Conservation (phyloP, 2,888 invertebrate genomes). For the Isotomurus palustris region DNA sequence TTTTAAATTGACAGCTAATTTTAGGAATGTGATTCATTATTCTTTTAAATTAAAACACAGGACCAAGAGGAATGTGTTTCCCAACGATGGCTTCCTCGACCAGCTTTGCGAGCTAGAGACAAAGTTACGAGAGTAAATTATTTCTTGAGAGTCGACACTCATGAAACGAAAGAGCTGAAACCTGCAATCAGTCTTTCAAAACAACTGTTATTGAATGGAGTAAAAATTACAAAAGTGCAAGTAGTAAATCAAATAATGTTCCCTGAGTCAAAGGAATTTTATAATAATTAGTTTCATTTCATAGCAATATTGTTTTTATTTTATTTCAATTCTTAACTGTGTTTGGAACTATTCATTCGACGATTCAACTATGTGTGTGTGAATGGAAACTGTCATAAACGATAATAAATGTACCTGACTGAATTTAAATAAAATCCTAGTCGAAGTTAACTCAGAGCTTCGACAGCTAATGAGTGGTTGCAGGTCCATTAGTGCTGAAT, state of each 20-base stretch:
- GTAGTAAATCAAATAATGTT: background rate
- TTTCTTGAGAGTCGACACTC: background rate
- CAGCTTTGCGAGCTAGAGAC: conserved; percentile 26
- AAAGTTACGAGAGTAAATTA: conserved; percentile 1
- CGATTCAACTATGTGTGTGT: too few relatives aligned
- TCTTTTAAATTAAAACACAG: conserved; percentile 6
- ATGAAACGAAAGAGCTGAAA: background rate
- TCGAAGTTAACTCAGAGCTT: too few relatives aligned
- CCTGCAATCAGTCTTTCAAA: too few relatives aligned
- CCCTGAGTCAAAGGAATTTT: background rate
- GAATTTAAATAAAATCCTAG: too few relatives aligned
- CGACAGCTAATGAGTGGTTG: too few relatives aligned
- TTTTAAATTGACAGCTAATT: background rate
- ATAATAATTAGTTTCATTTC: too few relatives aligned
- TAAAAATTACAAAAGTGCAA: background rate
- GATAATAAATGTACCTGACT: too few relatives aligned
- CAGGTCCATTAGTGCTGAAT: too few relatives aligned
- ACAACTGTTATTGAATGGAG: background rate
- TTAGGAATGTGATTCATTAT: background rate
- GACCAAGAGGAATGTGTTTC: conserved; percentile 25
- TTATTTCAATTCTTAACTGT: too few relatives aligned
- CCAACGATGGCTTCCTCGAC: conserved; percentile 32
- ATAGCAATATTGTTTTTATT: too few relatives aligned
- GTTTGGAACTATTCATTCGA: too few relatives aligned
- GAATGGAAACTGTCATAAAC: too few relatives aligned